Conservation (phyloP, 2,797 vertebrate genomes). For the Pyrocephalus nanus region DNA sequence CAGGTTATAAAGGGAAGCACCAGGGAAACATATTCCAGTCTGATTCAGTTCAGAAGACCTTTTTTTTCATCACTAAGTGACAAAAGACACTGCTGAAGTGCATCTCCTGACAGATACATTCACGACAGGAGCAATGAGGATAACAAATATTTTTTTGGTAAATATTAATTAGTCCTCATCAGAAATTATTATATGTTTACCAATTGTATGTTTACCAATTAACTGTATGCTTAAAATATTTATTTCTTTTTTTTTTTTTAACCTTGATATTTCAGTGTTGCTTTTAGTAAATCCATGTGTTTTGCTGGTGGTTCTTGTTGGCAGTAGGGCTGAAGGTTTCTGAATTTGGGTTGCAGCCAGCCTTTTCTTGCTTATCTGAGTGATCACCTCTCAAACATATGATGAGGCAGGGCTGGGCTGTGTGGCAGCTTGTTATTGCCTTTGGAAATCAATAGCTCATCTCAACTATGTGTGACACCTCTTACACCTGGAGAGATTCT, state of each 20-base stretch:
- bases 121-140: not conserved
- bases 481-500: slow-evolving; percentile 9
- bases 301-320: not conserved
- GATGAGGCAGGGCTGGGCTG: not conserved
- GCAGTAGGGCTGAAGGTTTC: not conserved
- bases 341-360: not conserved
- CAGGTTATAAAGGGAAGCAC: slow-evolving; percentile 33
- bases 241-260: not conserved
- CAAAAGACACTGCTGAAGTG: not conserved
- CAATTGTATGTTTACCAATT: not conserved
- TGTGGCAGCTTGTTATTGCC: not conserved
- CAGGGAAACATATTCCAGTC: not conserved
- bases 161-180: slow-evolving; percentile 2
- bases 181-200: not conserved
- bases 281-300: not conserved
- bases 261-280: not conserved
- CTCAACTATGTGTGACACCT: slow-evolving; percentile 1
- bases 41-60: not conserved
- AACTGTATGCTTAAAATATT: not conserved
- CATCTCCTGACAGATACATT: not conserved
- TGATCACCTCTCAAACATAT: not conserved
- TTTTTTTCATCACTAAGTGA: not conserved
- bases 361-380: not conserved
- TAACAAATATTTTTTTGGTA: not conserved
- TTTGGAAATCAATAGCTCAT: slow-evolving; percentile 57